Evolutionary conservation across 2,888 invertebrate genomes (phyloP).

Genomic region (Apamea sordens): DNA sequence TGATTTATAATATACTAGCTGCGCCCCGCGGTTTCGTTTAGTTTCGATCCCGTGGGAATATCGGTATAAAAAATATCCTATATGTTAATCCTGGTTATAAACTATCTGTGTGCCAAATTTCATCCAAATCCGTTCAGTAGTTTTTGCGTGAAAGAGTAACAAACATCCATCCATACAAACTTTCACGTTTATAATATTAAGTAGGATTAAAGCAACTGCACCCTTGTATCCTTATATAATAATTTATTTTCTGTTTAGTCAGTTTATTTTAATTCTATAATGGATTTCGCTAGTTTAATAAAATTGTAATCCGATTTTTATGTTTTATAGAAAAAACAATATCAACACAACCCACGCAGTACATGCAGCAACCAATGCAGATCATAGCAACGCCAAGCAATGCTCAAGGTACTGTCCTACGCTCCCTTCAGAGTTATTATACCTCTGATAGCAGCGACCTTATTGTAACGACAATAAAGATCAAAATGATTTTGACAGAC

Average conservation of each 20-base stretch:
- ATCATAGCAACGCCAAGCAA: slow-evolving; percentile 84
- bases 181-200: too few species aligned
- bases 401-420: slow-evolving; percentile 75
- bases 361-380: slow-evolving; percentile 87
- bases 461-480: not conserved
- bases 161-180: too few species aligned
- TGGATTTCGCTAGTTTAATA: not conserved
- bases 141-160: too few species aligned
- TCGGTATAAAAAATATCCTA: too few species aligned
- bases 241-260: not conserved
- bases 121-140: too few species aligned
- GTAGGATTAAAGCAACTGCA: not conserved
- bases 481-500: not conserved
- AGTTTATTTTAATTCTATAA: not conserved
- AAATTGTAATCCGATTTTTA: not conserved
- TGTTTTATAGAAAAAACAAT: slow-evolving; percentile 80
- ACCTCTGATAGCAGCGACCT: not conserved
- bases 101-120: too few species aligned
- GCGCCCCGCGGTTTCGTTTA: too few species aligned
- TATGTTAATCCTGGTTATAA: too few species aligned
- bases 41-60: too few species aligned
- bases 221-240: not conserved
- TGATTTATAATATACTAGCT: not conserved
- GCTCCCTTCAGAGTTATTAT: not conserved
- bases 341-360: slow-evolving; percentile 80